phyloP scores from a whole-genome alignment of 2,113 vertebrate species.

The Verasper variegatus region DNA sequence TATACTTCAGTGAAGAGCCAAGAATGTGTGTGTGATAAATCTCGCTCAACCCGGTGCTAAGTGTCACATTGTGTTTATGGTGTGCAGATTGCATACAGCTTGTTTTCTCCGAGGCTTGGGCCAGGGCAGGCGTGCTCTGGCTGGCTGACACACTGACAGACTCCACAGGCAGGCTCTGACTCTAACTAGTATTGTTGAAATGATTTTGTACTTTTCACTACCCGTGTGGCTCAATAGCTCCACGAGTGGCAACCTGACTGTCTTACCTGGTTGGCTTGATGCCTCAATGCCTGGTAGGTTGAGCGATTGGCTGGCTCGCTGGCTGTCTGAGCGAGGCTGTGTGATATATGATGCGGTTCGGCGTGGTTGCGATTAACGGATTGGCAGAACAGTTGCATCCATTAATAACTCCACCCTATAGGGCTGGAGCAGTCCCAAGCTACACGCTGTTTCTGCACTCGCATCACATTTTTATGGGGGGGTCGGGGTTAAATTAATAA shows the following conservation, averaged over 20 bases:
- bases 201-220: constrained; percentile 55
- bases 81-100: constrained; percentile 71
- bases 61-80: constrained; percentile 77
- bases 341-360: constrained; percentile 77
- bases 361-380: constrained; percentile 73
- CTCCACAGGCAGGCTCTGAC: constrained; percentile 25
- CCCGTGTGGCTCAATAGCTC: constrained; percentile 29
- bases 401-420: constrained; percentile 73
- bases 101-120: constrained; percentile 61
- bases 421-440: constrained; percentile 36
- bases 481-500: constrained; percentile 38
- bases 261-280: constrained; percentile 53
- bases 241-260: constrained; percentile 41
- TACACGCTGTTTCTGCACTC: constrained; percentile 37
- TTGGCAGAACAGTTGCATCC: constrained; percentile 73
- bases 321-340: constrained; percentile 64
- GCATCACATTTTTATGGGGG: constrained; percentile 33
- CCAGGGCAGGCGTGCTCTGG: constrained; percentile 45
- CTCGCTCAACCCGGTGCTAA: constrained; percentile 61
- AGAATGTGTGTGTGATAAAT: constrained; percentile 71
- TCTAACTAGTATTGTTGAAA: constrained; percentile 14
- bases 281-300: constrained; percentile 65
- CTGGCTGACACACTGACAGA: constrained; percentile 50
- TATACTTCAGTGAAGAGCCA: constrained; percentile 61
- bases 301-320: constrained; percentile 62